Evolutionary conservation across 2,113 vertebrate genomes (phyloP).

Genomic region (Ctenodactylus gundi): DNA sequence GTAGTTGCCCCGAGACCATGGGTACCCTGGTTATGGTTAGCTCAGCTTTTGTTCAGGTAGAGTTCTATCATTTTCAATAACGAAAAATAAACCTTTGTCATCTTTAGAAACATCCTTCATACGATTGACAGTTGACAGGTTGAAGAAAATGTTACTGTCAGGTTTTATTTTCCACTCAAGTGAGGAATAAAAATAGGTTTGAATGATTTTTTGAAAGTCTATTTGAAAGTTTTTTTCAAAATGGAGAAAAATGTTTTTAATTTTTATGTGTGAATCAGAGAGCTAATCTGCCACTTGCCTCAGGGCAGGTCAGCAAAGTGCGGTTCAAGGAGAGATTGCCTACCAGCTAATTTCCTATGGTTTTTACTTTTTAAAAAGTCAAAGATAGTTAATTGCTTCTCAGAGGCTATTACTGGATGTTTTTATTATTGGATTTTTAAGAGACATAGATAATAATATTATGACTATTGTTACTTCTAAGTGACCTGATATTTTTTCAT

Average conservation of each 20-base stretch:
- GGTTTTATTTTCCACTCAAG: slow-evolving; percentile 73
- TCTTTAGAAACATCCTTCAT: slow-evolving; percentile 60
- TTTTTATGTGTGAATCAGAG: slow-evolving; percentile 5
- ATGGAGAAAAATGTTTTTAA: slow-evolving; percentile 51
- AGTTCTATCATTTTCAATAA: slow-evolving; percentile 67
- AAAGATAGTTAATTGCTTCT: slow-evolving; percentile 65
- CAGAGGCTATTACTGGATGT: background rate
- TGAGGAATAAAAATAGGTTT: slow-evolving; percentile 67
- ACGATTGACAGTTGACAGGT: slow-evolving; percentile 64
- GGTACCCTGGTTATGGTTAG: background rate
- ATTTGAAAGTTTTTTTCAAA: slow-evolving; percentile 67
- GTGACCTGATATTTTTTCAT: background rate
- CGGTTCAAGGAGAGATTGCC: slow-evolving; percentile 55
- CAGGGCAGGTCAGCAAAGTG: slow-evolving; percentile 59
- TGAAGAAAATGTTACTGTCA: slow-evolving; percentile 75
- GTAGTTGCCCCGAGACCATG: background rate
- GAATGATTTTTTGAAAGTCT: slow-evolving; percentile 46
- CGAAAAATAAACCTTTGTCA: slow-evolving; percentile 54
- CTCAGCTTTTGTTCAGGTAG: background rate
- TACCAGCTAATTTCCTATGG: slow-evolving; percentile 41
- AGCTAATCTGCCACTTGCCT: slow-evolving; percentile 63
- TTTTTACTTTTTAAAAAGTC: slow-evolving; percentile 61
- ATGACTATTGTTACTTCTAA: background rate
- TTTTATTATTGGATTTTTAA: slow-evolving; percentile 39
- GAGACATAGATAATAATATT: background rate